phyloP scores from a whole-genome alignment of 2,797 vertebrate genomes.

The Clamator glandarius region DNA sequence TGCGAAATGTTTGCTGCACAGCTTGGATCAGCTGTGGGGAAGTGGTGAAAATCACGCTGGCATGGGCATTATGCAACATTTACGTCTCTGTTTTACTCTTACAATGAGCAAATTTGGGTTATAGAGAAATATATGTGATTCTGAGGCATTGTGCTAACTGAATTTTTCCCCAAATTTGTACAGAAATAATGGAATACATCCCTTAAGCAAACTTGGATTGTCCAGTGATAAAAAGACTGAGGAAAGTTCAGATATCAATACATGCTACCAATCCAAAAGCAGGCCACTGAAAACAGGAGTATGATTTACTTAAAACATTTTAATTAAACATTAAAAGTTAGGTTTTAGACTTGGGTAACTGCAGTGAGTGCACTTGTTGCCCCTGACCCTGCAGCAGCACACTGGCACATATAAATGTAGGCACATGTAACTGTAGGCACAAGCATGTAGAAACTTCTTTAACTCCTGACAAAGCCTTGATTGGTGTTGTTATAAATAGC shows the following conservation, averaged over 20 bases:
- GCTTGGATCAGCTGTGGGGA: constrained; percentile 6
- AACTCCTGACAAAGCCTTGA: background rate
- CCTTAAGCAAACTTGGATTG: background rate
- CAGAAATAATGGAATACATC: background rate
- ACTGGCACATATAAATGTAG: rapidly evolving
- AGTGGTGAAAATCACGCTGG: background rate
- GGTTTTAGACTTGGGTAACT: background rate
- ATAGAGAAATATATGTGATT: background rate
- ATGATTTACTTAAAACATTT: background rate
- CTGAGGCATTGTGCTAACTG: background rate
- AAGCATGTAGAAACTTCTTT: background rate
- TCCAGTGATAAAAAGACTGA: background rate
- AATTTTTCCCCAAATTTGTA: background rate
- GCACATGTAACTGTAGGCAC: rapidly evolving
- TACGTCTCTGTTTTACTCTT: background rate
- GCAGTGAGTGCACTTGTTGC: rapidly evolving
- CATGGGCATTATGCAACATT: background rate
- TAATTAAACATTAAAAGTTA: background rate
- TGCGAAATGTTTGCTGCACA: constrained; percentile 11
- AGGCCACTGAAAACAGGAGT: background rate
- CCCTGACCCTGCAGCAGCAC: background rate
- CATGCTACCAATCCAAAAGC: background rate
- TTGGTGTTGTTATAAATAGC: background rate
- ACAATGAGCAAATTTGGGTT: background rate
- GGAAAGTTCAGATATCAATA: background rate